These are phyloP conservation scores for Entelurus aequoreus DNA, from an alignment of 2,113 vertebrate genomes.

Conservation along the genomic window DNA sequence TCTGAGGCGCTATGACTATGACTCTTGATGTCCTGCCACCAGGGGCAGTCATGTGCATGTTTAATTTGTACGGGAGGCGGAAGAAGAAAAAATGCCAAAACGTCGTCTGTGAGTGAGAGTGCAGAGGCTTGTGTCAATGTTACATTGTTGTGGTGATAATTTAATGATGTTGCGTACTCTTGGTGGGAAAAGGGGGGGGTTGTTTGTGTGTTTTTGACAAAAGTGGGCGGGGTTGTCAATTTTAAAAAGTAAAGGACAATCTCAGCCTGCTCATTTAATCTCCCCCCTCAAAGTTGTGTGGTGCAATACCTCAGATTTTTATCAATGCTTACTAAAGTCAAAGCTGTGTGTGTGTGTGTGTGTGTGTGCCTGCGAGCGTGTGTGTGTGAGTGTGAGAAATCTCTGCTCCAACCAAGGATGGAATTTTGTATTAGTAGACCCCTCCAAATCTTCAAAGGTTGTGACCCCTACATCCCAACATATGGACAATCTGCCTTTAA, in stretches of 20 bases:
- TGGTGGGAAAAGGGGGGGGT: constrained; percentile 19
- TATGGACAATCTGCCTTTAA: constrained; percentile 69
- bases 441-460: constrained; percentile 1
- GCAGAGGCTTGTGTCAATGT: constrained; percentile 49
- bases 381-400: constrained; percentile 1
- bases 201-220: background rate
- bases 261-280: constrained; percentile 26
- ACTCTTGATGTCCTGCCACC: constrained; percentile 20
- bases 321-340: constrained; percentile 48
- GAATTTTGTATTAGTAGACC: constrained; percentile 45
- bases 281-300: constrained; percentile 50
- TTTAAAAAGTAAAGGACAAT: constrained; percentile 31
- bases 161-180: constrained; percentile 56
- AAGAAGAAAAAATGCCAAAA: constrained; percentile 50
- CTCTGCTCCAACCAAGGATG: constrained; percentile 39
- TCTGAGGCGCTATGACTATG: constrained; percentile 57
- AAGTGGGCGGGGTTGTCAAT: constrained; percentile 35
- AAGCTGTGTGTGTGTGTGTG: constrained; percentile 33
- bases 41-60: constrained; percentile 54
- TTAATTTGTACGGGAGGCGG: constrained; percentile 33
- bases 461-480: constrained; percentile 17
- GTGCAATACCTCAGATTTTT: constrained; percentile 68
- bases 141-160: constrained; percentile 57
- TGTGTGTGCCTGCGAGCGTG: constrained; percentile 8
- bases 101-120: constrained; percentile 32